Base-by-base conservation (phyloP, 2,888 invertebrate genomes). In the Barypeithes pellucidus region DNA sequence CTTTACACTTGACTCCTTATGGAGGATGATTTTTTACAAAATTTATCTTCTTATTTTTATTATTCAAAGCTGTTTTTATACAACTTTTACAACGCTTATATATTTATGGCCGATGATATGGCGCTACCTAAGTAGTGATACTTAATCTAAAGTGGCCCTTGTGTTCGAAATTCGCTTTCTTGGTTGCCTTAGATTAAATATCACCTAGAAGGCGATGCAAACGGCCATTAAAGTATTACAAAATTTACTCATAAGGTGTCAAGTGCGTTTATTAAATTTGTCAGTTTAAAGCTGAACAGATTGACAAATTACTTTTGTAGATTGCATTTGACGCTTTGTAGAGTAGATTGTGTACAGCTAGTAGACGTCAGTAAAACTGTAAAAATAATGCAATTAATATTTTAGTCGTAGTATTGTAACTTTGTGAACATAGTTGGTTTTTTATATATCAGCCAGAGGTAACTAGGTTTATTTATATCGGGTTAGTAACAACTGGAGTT, bases 241-340 rank as follows among this genome's bases (percentile, higher is more conserved):
- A 61, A 33, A 24, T 12, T 22, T 14, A 61, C 68, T 47, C 61
- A 29, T 47, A 68, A 61, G 68, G 68, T 61, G 68, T 68, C 68
- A 68, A 61, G 68, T 68, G 68, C 68, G 47, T 68, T 60, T 50
- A 50, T 1, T 11, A 22, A 16, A 45, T 45, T 62, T 41, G 16
- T 36, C 11, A 33, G 11, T 47, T 33, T 16, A n/a, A 20, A 47
- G 12, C 1, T 33, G 14, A 22, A 7, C 33, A 66, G 20, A 39
- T 54, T 54, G 59, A 43, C 43, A 33, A 59, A 29, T 41, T 16
- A n/a, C 43, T 52, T 29, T 14, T 16, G 33, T 54, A 39, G 33
- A 39, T 18, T 68, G 60, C 61, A 68, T 68, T 68, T 68, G 68
- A 61, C 14, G 50, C 68, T 68, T 68, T 50, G 22, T 16, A 59